Evolutionary conservation across 1,140 invertebrate species (phyloP), one percentile per base, ranked within the genome.

Genomic region (Muscidifurax raptorellus): DNA sequence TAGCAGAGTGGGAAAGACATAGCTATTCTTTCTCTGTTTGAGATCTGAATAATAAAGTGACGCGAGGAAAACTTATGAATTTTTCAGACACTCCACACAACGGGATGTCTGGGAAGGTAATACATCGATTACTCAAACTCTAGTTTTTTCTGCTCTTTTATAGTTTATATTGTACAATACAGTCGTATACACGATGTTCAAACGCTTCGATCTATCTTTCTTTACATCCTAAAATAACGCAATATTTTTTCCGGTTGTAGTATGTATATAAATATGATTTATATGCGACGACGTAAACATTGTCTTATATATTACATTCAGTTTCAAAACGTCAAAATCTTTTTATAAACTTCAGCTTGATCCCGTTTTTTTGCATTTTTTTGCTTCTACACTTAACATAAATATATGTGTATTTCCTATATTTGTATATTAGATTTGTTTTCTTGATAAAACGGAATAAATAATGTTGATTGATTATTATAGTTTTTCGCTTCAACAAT

Each of bases 251-350:
- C 59, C 25, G 67, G 27, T 69, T 28, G 28, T 69, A 72, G 15
- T 36, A 78, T 36, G 30, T 59, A 79, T 79, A 84, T 84, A 79
- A 78, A 84, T 84, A 84, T 59, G 76, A 79, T 79, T 84, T 84
- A 78, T 84, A 52, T 72, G 74, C 44, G 40, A 69, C 13, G 47
- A 69, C 40, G n/a, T 52, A 52, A 47, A 83, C 64, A 71, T 82
- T 13, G 0, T 82, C 71, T 75, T 74, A 82, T 27, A 75, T 32
- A 83, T n/a, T 76, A 83, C n/a, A 59, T 67, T 69, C 25, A 66
- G n/a, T 47, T 71, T 72, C 25, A 71, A 76, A 78, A 78, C 44
- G 82, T 71, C 82, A 79, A 79, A 40, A 40, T 36, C 13, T 9
- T 69, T 32, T 32, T 74, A 40, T 40, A 74, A 74, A 74, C 32